Evolutionary conservation across 1,140 invertebrate species (phyloP), one percentile per base, ranked within the genome.

Genomic region (Achroia grisella): DNA sequence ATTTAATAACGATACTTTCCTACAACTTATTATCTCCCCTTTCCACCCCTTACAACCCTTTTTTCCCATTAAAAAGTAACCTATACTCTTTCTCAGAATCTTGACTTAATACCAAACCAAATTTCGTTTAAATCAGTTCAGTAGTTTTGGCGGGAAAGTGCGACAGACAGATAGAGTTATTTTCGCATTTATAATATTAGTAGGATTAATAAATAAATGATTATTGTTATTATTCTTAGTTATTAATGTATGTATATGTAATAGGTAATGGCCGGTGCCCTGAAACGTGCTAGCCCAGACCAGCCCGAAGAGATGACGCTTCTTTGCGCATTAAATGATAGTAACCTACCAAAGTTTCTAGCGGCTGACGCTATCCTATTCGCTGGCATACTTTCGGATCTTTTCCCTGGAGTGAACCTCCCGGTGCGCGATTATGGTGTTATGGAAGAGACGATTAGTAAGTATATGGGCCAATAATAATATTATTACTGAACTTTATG

Each of bases 341-440:
- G 95, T 34, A 98, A 98, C 83, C 81, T 97, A 41, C 95, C 97
- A 0, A 98, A 98, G 75, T 98, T 98, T 76, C 86, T 97, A 35
- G 90, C 92, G 4, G 92, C 94, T 39, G 96, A 98, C 78, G 91
- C 94, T 0, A 79, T 94, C 9, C 86, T 98, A 0, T 97, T 95
- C 62, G 87, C 93, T 59, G 96, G 95, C 28, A 97, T 98, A 47
- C 88, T 97, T 8, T 91, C 91, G 31, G 96, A 98, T 87, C 80
- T 98, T 32, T 98, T 98, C 78, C 96, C 96, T 1, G 94, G 93
- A 0, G 88, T 96, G 0, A 88, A 89, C 8, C 86, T 97, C 33
- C 94, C 95, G 0, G 87, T 90, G 29, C 90, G 93, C 11, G 93
- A 95, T 69, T 95, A 96, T 76, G 93, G 90, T 0, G 58, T 89